Percentiles rank a stretch among this genome's conserved stretches.
Evolutionary conservation across 35 echinoderm and acorn worm species (phyloP).

Genomic region (Holothuria glaberrima): DNA sequence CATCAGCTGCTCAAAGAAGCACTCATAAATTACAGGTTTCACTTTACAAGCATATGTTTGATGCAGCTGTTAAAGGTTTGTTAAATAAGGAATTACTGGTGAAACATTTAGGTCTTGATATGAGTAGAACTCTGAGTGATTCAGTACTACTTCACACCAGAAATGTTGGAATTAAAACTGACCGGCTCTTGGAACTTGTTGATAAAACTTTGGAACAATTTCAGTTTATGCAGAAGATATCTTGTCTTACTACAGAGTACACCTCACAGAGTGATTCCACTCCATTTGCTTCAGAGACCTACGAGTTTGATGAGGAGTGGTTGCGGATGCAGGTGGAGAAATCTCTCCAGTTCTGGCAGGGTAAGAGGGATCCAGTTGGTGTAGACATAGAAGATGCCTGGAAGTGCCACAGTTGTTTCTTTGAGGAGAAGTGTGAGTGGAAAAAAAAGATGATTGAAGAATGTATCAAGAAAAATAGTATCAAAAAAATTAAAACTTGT

Average conservation of each 20-base stretch:
- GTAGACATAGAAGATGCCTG: constrained; percentile 85
- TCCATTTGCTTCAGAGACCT: constrained; percentile 57
- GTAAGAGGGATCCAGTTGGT: constrained; percentile 62
- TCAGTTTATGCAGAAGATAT: constrained; percentile 67
- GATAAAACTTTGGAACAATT: constrained; percentile 55
- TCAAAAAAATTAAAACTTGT: constrained; percentile 34
- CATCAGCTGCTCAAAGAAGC: constrained; percentile 66
- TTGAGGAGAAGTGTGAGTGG: constrained; percentile 73
- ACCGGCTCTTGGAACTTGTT: constrained; percentile 49
- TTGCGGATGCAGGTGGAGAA: constrained; percentile 49
- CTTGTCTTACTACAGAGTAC: constrained; percentile 70
- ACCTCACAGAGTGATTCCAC: constrained; percentile 55
- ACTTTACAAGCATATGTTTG: constrained; percentile 80
- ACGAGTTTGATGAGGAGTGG: constrained; percentile 72
- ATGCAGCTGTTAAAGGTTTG: constrained; percentile 58
- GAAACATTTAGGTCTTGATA: constrained; percentile 41
- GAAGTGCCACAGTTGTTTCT: constrained; percentile 77
- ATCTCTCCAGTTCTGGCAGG: constrained; percentile 75
- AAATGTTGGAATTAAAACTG: constrained; percentile 32
- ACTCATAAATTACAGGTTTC: constrained; percentile 77
- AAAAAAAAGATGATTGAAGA: constrained; percentile 63
- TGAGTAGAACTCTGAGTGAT: constrained; percentile 26
- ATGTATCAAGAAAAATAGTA: constrained; percentile 59
- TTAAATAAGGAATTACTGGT: constrained; percentile 49
- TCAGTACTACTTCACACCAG: constrained; percentile 46